phyloP scores from a whole-genome alignment of 2,113 vertebrate genomes.

The Alectura lathami region DNA sequence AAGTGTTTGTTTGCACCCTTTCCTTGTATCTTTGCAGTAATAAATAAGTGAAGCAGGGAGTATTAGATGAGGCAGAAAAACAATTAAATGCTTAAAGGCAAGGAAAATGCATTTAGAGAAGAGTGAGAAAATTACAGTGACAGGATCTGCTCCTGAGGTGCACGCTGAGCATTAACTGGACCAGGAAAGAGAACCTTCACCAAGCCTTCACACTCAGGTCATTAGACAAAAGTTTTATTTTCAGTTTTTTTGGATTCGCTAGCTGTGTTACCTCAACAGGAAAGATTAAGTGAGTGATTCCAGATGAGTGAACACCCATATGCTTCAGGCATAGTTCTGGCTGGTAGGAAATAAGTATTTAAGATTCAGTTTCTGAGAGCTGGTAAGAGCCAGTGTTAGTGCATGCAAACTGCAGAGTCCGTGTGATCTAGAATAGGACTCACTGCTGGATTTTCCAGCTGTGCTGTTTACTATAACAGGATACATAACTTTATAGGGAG shows the following conservation, averaged over 20 bases:
- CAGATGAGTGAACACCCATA: constrained; percentile 3
- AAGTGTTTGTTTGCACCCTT: neutral
- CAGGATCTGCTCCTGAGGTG: neutral
- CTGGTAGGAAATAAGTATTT: neutral
- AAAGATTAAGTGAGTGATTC: neutral
- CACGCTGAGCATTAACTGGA: neutral
- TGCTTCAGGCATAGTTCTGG: neutral
- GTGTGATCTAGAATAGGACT: neutral
- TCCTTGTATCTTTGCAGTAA: neutral
- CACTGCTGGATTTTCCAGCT: neutral
- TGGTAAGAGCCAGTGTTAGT: neutral
- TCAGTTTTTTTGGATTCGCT: neutral
- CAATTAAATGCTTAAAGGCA: neutral
- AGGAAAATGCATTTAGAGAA: neutral
- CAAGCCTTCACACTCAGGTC: neutral
- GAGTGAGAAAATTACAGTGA: neutral
- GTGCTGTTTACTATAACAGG: neutral
- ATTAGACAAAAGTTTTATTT: constrained; percentile 28
- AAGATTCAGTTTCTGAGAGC: neutral
- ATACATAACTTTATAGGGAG: neutral
- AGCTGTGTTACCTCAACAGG: neutral
- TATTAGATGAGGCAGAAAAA: neutral
- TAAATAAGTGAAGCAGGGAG: neutral
- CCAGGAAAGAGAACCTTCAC: neutral
- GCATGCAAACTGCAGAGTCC: neutral